These are phyloP conservation scores for Alligator mississippiensis DNA, from an alignment of 2,113 vertebrate species.

Conservation along the genomic window DNA sequence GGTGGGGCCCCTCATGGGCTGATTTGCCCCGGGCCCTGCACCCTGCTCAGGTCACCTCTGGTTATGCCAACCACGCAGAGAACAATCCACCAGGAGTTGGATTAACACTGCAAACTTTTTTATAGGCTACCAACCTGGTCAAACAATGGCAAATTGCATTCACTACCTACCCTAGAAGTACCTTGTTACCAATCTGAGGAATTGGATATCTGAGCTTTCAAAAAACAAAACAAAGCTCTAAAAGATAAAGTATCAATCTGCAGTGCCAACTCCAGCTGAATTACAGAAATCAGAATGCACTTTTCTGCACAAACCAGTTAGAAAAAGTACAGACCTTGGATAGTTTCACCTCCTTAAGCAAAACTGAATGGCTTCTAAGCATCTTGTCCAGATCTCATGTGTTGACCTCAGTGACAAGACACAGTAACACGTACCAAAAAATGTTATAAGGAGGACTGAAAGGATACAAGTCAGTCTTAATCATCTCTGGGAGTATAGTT, in stretches of 20 bases:
- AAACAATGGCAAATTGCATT: not conserved
- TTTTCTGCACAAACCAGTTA: not conserved
- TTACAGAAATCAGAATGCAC: not conserved
- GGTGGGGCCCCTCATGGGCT: too few relatives aligned
- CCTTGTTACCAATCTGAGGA: not conserved
- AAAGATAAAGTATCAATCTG: too few relatives aligned
- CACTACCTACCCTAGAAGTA: not conserved
- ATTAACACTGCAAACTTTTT: not conserved
- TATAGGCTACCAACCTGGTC: not conserved
- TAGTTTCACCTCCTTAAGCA: not conserved
- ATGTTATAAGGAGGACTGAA: constrained; percentile 28
- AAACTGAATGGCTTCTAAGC: not conserved
- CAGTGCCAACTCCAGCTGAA: not conserved
- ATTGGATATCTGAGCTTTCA: not conserved
- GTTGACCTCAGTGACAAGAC: not conserved
- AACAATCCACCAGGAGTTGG: not conserved
- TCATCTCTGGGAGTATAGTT: constrained; percentile 39
- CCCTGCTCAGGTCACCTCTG: too few relatives aligned
- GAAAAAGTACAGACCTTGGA: not conserved
- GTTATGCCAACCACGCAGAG: not conserved
- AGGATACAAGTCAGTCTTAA: constrained; percentile 51
- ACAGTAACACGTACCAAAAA: constrained; percentile 64
- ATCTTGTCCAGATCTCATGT: not conserved
- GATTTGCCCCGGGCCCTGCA: too few relatives aligned
- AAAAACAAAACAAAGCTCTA: not conserved